A percentile compares a stretch with the other conserved stretches of the same genome.
phyloP scores from a whole-genome alignment of 2,888 invertebrate genomes.

The Ryuthela nishihirai region DNA sequence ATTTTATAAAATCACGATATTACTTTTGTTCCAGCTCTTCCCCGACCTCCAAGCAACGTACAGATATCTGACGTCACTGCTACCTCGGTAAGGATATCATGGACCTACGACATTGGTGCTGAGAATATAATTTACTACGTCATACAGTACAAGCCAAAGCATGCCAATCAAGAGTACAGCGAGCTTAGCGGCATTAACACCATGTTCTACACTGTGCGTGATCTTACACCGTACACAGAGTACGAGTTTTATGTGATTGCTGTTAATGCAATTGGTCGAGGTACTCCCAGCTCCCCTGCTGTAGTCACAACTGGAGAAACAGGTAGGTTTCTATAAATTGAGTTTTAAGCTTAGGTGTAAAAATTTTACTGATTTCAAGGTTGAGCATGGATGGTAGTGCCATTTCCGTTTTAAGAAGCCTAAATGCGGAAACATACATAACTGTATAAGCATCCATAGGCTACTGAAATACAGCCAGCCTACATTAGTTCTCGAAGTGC shows the following conservation, averaged over 20 bases:
- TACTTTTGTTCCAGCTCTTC: slow-evolving; percentile 65
- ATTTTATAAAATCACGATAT: too few relatives aligned
- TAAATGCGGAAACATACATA: too few relatives aligned
- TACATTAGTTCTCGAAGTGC: too few relatives aligned
- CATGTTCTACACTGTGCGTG: slow-evolving; percentile 77
- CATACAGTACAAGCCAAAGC: slow-evolving; percentile 93
- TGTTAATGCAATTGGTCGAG: slow-evolving; percentile 89
- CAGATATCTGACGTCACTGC: slow-evolving; percentile 90
- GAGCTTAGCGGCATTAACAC: slow-evolving; percentile 91
- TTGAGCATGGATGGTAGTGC: too few relatives aligned
- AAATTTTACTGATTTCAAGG: not conserved
- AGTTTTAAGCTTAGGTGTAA: not conserved
- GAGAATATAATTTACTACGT: slow-evolving; percentile 88
- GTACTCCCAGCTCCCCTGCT: slow-evolving; percentile 80
- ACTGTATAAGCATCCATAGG: too few relatives aligned
- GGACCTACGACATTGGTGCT: slow-evolving; percentile 79
- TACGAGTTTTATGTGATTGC: slow-evolving; percentile 96
- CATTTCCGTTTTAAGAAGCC: too few relatives aligned
- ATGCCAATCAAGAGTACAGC: slow-evolving; percentile 74
- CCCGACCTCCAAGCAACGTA: slow-evolving; percentile 84
- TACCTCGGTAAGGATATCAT: slow-evolving; percentile 84
- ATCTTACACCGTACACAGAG: slow-evolving; percentile 85
- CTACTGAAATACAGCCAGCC: too few relatives aligned
- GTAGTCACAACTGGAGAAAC: slow-evolving; percentile 95
- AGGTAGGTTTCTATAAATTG: slow-evolving; percentile 64